Conservation (phyloP, 2,113 vertebrate genomes). For the Catharus bicknelli region DNA sequence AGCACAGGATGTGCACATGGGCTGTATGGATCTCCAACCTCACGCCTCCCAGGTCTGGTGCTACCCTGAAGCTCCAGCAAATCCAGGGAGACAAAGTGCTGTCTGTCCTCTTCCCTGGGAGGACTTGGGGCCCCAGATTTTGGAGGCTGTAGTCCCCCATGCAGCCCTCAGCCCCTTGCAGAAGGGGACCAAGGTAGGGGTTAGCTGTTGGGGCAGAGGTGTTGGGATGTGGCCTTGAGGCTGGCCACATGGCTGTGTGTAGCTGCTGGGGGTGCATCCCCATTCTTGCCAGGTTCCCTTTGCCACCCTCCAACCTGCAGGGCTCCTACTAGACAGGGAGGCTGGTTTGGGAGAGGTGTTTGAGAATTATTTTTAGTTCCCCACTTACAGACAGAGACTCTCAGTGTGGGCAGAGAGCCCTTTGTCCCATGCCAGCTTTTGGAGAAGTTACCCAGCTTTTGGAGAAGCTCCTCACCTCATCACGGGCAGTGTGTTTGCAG, state of each 20-base stretch:
- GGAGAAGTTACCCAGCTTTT: not conserved
- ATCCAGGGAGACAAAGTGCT: not conserved
- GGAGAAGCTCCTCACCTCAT: not conserved
- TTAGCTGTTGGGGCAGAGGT: not conserved
- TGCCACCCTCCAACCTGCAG: rapidly evolving
- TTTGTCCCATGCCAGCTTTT: rapidly evolving
- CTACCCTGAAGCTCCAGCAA: not conserved
- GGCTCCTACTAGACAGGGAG: not conserved
- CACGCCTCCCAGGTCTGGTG: rapidly evolving
- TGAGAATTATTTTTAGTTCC: not conserved
- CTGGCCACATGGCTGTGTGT: rapidly evolving
- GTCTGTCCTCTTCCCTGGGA: not conserved
- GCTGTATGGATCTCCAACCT: rapidly evolving
- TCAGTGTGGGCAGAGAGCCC: not conserved
- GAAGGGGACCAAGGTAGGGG: not conserved
- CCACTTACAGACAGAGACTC: not conserved
- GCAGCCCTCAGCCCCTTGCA: not conserved
- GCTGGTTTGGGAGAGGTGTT: not conserved
- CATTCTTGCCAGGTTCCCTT: not conserved
- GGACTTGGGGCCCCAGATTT: not conserved
- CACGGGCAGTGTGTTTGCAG: rapidly evolving
- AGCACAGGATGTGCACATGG: not conserved
- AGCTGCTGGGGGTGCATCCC: not conserved
- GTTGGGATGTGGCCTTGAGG: rapidly evolving
- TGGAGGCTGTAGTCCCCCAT: rapidly evolving